Evolutionary conservation across 2,797 vertebrate species (phyloP).

Genomic region (Anguilla anguilla): DNA sequence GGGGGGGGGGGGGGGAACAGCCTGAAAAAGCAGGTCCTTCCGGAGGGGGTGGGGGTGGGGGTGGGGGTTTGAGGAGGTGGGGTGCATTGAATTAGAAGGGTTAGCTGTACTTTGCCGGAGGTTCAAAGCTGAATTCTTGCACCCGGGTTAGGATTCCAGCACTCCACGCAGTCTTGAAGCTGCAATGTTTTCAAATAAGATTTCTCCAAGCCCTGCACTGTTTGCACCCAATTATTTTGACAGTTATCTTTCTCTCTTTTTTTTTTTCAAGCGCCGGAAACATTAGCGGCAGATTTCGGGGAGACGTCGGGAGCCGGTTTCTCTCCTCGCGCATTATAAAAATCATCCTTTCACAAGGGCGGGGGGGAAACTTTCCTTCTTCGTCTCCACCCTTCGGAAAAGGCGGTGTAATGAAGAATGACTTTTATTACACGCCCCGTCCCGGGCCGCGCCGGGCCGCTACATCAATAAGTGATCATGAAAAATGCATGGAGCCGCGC

Average conservation of each 20-base stretch:
- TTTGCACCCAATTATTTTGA: background rate
- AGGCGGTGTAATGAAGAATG: background rate
- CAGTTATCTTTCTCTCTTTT: background rate
- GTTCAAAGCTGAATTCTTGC: constrained; percentile 15
- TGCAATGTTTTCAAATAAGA: background rate
- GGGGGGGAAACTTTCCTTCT: background rate
- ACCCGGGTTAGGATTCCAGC: background rate
- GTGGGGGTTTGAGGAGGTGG: background rate
- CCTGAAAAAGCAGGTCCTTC: background rate
- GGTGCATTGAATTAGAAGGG: background rate
- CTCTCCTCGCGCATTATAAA: background rate
- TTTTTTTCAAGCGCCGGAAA: background rate
- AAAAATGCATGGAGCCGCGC: background rate
- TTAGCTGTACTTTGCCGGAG: background rate
- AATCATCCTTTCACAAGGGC: background rate
- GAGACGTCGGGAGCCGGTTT: background rate
- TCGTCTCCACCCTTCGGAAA: background rate
- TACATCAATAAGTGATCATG: background rate
- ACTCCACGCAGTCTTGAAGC: background rate
- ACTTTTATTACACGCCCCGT: background rate
- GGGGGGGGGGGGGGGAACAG: background rate
- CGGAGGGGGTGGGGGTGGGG: too few relatives aligned
- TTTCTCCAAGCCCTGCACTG: constrained; percentile 7
- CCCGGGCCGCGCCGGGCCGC: background rate
- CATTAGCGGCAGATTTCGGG: background rate